Conservation (phyloP, 2,797 vertebrate genomes). For the Podargus strigoides region DNA sequence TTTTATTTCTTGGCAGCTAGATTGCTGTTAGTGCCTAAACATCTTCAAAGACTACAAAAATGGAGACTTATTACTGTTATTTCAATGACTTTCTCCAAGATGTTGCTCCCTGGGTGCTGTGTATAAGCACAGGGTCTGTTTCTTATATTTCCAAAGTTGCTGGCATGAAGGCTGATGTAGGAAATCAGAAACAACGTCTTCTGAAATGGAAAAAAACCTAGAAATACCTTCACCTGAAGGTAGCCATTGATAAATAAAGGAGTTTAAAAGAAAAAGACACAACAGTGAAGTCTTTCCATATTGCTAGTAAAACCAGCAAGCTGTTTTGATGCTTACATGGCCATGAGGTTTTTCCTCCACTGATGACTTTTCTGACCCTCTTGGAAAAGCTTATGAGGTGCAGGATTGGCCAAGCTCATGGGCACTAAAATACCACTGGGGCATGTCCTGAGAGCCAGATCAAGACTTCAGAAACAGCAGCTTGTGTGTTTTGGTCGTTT, state of each 20-base stretch:
- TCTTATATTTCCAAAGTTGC: background rate
- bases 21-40: background rate
- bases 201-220: background rate
- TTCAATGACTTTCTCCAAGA: background rate
- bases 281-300: background rate
- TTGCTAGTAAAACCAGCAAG: background rate
- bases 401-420: background rate
- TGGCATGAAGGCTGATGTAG: background rate
- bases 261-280: background rate
- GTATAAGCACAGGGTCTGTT: background rate
- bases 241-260: background rate
- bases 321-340: background rate
- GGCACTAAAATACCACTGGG: background rate
- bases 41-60: constrained; percentile 19
- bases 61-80: background rate
- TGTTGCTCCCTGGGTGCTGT: background rate
- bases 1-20: background rate
- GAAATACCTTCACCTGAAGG: background rate
- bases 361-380: background rate
- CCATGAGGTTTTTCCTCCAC: background rate
- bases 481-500: background rate
- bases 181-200: background rate
- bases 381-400: background rate
- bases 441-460: background rate
- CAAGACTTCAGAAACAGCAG: background rate